A percentile compares a stretch with the other conserved stretches of the same genome.
Conservation (phyloP, 2,113 vertebrate genomes). For the Etia nguti region DNA sequence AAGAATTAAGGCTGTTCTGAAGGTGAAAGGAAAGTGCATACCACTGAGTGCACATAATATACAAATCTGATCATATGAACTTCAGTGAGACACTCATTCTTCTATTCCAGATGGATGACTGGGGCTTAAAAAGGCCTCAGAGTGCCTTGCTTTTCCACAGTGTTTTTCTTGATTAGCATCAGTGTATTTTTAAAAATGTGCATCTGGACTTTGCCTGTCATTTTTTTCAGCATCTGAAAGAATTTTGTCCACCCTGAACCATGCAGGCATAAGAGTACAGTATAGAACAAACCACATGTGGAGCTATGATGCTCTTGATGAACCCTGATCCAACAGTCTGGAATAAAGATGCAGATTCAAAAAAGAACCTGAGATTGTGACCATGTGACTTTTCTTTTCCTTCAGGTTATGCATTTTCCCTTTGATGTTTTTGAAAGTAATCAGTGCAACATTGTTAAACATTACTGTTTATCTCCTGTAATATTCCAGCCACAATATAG, state of each 20-base stretch:
- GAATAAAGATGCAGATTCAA: neutral
- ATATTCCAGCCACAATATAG: no score
- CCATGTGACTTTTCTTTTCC: neutral
- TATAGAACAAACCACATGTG: neutral
- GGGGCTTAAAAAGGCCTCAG: neutral
- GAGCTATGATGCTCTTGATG: neutral
- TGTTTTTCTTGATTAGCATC: neutral
- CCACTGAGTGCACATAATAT: neutral
- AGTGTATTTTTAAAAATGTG: neutral
- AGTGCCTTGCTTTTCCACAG: neutral
- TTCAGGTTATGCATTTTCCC: neutral
- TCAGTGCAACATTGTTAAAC: neutral
- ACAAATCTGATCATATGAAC: neutral
- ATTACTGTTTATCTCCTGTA: no score
- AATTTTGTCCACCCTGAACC: neutral
- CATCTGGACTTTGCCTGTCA: neutral
- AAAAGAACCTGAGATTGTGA: neutral
- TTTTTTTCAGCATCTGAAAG: neutral
- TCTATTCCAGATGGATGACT: neutral
- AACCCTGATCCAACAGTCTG: neutral
- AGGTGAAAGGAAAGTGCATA: neutral
- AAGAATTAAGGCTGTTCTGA: neutral
- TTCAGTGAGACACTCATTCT: neutral
- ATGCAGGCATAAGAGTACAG: neutral
- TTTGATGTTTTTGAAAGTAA: neutral